phyloP scores from a whole-genome alignment of 2,888 invertebrate genomes.

The Noctua janthe region DNA sequence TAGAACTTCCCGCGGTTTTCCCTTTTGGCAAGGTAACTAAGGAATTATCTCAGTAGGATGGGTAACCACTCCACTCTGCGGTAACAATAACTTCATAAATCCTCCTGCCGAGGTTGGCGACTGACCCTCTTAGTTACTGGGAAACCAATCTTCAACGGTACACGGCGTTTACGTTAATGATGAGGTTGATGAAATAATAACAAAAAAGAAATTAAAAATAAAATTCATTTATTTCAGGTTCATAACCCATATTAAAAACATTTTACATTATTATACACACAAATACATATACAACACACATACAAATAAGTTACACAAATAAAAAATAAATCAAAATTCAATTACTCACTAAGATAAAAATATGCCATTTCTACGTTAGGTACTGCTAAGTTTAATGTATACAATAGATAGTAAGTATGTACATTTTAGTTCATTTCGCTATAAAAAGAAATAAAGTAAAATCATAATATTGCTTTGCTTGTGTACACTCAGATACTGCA shows the following conservation, averaged over 20 bases:
- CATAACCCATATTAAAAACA: no score
- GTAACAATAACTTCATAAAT: neutral
- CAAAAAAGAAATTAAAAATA: neutral
- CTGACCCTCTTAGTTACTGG: neutral
- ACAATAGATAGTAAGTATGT: neutral
- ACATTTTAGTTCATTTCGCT: neutral
- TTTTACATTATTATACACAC: no score
- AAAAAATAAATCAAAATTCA: no score
- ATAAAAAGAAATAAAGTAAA: slow-evolving; percentile 7
- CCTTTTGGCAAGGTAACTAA: neutral
- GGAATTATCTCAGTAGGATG: neutral
- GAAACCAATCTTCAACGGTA: neutral
- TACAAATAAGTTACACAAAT: no score
- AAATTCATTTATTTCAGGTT: no score
- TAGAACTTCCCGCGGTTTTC: neutral
- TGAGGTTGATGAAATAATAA: neutral
- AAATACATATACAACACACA: no score
- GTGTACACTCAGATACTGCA: neutral
- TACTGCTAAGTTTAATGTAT: neutral
- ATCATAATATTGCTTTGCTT: slow-evolving; percentile 1
- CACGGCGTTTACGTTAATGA: neutral
- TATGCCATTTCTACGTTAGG: neutral
- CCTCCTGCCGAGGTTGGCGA: neutral
- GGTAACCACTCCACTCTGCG: neutral
- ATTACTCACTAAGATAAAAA: no score